A percentile compares a stretch with the other conserved stretches of the same genome.
These are phyloP conservation scores for Aelia acuminata DNA, from an alignment of 2,888 invertebrate genomes.

Conservation along the genomic window DNA sequence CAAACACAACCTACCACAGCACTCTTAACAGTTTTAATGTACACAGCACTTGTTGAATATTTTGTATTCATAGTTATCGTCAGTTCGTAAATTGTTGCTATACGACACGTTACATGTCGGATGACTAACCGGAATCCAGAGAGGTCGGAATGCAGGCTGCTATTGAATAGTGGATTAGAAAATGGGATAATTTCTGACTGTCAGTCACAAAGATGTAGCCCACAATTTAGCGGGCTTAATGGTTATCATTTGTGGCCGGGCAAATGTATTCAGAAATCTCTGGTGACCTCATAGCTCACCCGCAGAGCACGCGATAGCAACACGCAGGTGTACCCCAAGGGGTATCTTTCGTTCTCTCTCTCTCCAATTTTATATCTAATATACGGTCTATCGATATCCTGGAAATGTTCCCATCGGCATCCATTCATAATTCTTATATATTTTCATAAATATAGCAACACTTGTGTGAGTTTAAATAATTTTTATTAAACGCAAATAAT, in stretches of 20 bases:
- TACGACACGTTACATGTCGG: neutral
- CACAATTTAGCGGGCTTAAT: slow-evolving; percentile 1
- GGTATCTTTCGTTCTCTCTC: neutral
- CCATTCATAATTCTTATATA: neutral
- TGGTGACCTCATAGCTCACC: slow-evolving; percentile 50
- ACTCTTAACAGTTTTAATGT: no score
- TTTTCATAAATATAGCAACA: no score
- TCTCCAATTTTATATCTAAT: neutral
- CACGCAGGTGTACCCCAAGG: slow-evolving; percentile 23
- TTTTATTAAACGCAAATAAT: no score
- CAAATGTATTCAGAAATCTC: slow-evolving; percentile 47
- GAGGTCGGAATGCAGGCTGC: neutral
- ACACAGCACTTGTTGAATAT: no score
- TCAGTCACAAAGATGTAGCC: slow-evolving; percentile 43
- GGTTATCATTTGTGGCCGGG: slow-evolving; percentile 20
- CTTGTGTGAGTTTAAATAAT: no score
- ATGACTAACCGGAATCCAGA: slow-evolving; percentile 5
- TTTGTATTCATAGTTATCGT: no score
- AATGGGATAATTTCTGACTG: slow-evolving; percentile 21
- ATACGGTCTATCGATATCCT: neutral
- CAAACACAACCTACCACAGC: no score
- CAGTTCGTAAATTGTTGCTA: no score
- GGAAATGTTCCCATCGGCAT: neutral
- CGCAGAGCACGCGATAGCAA: neutral
- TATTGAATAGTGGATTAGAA: slow-evolving; percentile 42